phyloP scores from a whole-genome alignment of 1,140 invertebrate genomes.

The Zaprionus kolodkinae region DNA sequence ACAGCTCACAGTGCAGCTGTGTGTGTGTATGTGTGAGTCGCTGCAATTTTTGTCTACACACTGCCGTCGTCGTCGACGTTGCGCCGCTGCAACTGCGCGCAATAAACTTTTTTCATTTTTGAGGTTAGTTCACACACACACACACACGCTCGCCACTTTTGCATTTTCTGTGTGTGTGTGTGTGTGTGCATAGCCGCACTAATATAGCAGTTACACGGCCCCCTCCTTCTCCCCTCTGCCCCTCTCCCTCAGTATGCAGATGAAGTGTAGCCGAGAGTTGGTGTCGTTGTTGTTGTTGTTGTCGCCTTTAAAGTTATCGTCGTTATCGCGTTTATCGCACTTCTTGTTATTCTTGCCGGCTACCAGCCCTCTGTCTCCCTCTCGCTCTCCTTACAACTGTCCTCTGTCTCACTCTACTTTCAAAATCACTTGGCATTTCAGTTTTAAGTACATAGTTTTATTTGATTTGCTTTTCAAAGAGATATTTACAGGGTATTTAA shows the following conservation, averaged over 20 bases:
- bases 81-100: conserved; percentile 54
- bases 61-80: conserved; percentile 12
- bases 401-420: too few relatives aligned
- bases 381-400: neutral
- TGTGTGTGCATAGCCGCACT: conserved; percentile 32
- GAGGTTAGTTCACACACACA: conserved; percentile 69
- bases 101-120: conserved; percentile 75
- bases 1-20: conserved; percentile 48
- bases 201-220: conserved; percentile 40
- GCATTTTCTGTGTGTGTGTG: neutral
- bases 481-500: conserved; percentile 26
- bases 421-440: conserved; percentile 21
- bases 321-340: conserved; percentile 37
- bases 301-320: conserved; percentile 35
- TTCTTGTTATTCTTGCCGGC: conserved; percentile 29
- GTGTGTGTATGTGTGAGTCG: conserved; percentile 53
- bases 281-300: conserved; percentile 3
- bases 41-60: conserved; percentile 56
- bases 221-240: neutral
- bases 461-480: conserved; percentile 4
- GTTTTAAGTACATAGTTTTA: neutral
- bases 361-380: neutral
- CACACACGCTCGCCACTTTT: neutral
- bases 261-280: conserved; percentile 22
- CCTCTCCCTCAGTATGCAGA: conserved; percentile 25